Evolutionary conservation across 2,888 invertebrate genomes (phyloP).

Genomic region (Dascillus cervinus): DNA sequence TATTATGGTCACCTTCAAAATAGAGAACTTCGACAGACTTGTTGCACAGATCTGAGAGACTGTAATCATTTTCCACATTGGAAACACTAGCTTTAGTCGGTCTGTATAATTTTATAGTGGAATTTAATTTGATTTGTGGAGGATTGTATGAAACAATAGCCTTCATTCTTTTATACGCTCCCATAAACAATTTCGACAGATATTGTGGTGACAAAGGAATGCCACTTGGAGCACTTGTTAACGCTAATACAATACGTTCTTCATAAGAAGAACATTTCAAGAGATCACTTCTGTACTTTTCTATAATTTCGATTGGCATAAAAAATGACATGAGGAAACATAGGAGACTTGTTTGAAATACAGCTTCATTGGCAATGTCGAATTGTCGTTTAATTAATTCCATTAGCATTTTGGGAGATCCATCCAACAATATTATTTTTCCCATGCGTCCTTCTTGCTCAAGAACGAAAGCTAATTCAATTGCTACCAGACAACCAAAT

Average conservation of each 20-base stretch:
- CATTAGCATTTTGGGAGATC: conserved; percentile 57
- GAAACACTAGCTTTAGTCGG: conserved; percentile 53
- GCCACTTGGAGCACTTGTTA: conserved; percentile 42
- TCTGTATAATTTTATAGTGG: conserved; percentile 54
- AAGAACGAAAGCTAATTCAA: conserved; percentile 67
- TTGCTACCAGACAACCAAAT: conserved; percentile 69
- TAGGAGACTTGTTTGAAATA: no score
- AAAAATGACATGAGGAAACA: conserved; percentile 44
- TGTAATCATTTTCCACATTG: conserved; percentile 56
- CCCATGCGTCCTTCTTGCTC: conserved; percentile 60
- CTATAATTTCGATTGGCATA: conserved; percentile 11
- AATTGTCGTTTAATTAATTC: no score
- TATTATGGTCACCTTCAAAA: conserved; percentile 66
- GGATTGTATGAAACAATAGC: conserved; percentile 47
- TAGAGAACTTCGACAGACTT: conserved; percentile 51
- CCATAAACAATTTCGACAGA: conserved; percentile 37
- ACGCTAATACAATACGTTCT: conserved; percentile 48
- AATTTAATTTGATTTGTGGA: conserved; percentile 36
- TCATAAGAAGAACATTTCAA: conserved; percentile 40
- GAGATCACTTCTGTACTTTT: conserved; percentile 8
- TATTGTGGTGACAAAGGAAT: conserved; percentile 38
- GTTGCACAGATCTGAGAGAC: conserved; percentile 51
- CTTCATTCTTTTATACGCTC: conserved; percentile 49
- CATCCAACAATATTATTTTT: conserved; percentile 69
- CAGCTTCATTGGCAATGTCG: conserved; percentile 39